Evolutionary conservation across 2,797 vertebrate species (phyloP).

Genomic region (Rhinatrema bivittatum): DNA sequence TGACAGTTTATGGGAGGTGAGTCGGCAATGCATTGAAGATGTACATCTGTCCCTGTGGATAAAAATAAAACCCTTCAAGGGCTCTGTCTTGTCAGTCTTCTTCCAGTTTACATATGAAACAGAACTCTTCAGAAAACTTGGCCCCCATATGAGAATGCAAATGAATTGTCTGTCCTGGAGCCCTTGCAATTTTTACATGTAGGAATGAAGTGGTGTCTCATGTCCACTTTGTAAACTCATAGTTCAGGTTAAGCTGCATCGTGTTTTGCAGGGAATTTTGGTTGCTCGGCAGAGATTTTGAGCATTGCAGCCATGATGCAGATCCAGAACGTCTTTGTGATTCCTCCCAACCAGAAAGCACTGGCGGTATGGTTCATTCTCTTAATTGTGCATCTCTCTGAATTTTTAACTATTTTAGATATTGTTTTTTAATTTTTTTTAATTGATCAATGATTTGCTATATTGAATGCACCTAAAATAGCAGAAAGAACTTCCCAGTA

Average conservation of each 20-base stretch:
- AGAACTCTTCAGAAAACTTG: no score
- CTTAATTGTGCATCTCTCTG: neutral
- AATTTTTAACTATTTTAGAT: no score
- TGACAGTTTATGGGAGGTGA: no score
- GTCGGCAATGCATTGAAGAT: no score
- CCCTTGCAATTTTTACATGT: no score
- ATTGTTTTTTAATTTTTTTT: neutral
- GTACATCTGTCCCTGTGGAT: no score
- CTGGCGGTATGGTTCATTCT: conserved; percentile 70
- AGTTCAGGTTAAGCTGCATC: neutral
- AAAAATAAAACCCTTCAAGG: no score
- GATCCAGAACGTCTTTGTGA: conserved; percentile 89
- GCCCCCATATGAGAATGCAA: no score
- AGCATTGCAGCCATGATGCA: conserved; percentile 98
- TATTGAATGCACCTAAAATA: neutral
- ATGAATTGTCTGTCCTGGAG: no score
- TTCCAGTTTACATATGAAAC: no score
- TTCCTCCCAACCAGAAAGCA: conserved; percentile 85
- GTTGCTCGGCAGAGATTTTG: conserved; percentile 93
- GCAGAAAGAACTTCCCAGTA: neutral
- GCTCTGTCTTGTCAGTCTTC: no score
- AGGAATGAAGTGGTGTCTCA: no score
- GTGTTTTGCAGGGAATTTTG: conserved; percentile 70
- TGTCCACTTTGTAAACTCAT: neutral
- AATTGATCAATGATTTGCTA: neutral